Base-by-base conservation (phyloP, 2,888 invertebrate species). In the Adineta ricciae region DNA sequence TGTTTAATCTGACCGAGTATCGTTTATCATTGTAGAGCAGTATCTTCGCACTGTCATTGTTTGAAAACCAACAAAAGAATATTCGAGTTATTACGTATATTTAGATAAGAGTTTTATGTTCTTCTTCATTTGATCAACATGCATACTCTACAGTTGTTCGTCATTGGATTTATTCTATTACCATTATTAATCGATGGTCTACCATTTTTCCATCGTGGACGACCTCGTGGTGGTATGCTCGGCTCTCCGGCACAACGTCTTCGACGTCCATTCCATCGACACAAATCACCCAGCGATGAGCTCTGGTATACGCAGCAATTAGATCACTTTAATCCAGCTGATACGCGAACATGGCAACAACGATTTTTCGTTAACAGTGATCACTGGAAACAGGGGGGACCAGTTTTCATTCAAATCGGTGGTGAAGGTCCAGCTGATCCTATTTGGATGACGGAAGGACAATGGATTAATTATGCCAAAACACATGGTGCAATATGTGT, bases 401-500 rank as follows among this genome's bases (percentile, higher is more conserved):
- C 96, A 0, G 93, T 95, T n/a, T 97, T 97, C 90, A 90, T 97
- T 21, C 94, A 96, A 95, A 95, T 97, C 88, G 96, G 96, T 0
- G 97, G 97, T 8, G 97, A 97, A 91, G 96, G 95, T 0, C 93
- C 94, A 83, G 95, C 95, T 0, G 93, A 93, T 87, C 92, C 94
- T 0, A 93, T 93, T 87, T 97, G 96, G 96, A 94, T 96, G 94
- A 93, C 93, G 0, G 92, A 93, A 88, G 96, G 96, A 2, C 93
- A 94, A 84, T 96, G 96, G 89, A 87, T 90, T 36, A 85, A 87
- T 21, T 89, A 89, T 87, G 90, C 89, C 5, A 83, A 88, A 86
- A 87, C 86, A 56, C 83, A 83, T 54, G 95, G 93, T 78, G 97
- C 97, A 0, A 91, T 96, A 64, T 94, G 95, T 87, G 94, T 97